These are phyloP conservation scores for Hemicrepidius hirtus DNA, from an alignment of 2,888 invertebrate genomes.

Conservation along the genomic window DNA sequence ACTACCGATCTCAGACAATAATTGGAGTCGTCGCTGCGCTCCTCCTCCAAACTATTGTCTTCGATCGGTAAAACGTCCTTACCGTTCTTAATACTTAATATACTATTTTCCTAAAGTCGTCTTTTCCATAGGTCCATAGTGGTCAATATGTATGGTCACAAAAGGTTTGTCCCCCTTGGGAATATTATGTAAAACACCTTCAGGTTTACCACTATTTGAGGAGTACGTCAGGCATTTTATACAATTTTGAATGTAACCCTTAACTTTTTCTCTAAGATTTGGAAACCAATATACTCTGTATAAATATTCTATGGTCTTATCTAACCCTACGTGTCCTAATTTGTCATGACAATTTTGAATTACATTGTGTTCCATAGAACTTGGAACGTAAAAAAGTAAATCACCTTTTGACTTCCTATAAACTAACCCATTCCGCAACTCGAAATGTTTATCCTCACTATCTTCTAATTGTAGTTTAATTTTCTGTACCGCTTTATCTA, in stretches of 20 bases:
- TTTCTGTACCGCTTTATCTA: conserved; percentile 54
- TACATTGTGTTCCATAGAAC: background rate
- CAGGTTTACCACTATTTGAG: conserved; percentile 53
- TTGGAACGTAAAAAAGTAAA: no score
- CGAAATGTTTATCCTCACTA: conserved; percentile 42
- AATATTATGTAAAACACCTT: conserved; percentile 59
- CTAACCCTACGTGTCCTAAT: background rate
- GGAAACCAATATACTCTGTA: conserved; percentile 2
- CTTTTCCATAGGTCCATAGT: conserved; percentile 58
- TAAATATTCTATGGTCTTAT: background rate
- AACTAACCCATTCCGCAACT: conserved; percentile 38
- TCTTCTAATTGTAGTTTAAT: conserved; percentile 53
- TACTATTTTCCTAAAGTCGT: no score
- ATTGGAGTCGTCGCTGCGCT: no score
- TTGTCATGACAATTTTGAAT: background rate
- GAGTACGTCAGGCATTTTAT: conserved; percentile 60
- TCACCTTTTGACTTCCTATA: conserved; percentile 45
- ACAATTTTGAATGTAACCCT: conserved; percentile 53
- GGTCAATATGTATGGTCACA: conserved; percentile 59
- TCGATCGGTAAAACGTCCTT: no score
- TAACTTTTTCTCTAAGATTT: conserved; percentile 1
- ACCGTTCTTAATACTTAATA: no score
- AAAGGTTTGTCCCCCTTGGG: conserved; percentile 60
- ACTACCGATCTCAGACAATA: no score
- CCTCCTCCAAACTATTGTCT: no score